These are phyloP conservation scores for Anas platyrhynchos DNA, from an alignment of 2,113 vertebrate genomes.

Conservation along the genomic window DNA sequence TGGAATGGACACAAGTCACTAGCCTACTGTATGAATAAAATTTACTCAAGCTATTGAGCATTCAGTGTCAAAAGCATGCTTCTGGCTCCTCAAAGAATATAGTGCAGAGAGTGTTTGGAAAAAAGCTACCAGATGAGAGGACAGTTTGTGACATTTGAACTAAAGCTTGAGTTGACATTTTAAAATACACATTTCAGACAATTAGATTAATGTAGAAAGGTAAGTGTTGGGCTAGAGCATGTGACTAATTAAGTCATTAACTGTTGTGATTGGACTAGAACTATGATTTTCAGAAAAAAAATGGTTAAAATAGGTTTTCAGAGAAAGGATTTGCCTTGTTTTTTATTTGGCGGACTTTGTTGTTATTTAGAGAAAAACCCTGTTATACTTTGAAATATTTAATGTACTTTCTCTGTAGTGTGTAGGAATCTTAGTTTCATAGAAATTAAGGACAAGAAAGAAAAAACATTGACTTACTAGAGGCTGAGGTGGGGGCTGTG, in stretches of 20 bases:
- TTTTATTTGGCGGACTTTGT: neutral
- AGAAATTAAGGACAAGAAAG: neutral
- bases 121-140: neutral
- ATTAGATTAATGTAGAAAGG: neutral
- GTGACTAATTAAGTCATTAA: neutral
- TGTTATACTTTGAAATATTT: neutral
- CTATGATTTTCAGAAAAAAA: neutral
- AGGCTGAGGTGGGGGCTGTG: neutral
- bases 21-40: neutral
- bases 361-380: neutral
- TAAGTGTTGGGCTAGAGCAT: neutral
- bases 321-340: neutral
- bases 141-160: neutral
- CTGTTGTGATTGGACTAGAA: neutral
- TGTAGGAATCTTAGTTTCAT: neutral
- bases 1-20: neutral
- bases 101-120: neutral
- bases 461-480: neutral
- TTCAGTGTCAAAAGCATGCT: neutral
- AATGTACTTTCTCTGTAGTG: neutral
- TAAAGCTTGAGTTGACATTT: neutral
- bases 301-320: neutral
- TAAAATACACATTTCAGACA: neutral
- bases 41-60: neutral
- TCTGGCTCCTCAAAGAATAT: neutral